Percentiles rank a stretch among this genome's conserved stretches.
These are phyloP conservation scores for Orthosia gothica DNA, from an alignment of 2,888 invertebrate species.

Conservation along the genomic window DNA sequence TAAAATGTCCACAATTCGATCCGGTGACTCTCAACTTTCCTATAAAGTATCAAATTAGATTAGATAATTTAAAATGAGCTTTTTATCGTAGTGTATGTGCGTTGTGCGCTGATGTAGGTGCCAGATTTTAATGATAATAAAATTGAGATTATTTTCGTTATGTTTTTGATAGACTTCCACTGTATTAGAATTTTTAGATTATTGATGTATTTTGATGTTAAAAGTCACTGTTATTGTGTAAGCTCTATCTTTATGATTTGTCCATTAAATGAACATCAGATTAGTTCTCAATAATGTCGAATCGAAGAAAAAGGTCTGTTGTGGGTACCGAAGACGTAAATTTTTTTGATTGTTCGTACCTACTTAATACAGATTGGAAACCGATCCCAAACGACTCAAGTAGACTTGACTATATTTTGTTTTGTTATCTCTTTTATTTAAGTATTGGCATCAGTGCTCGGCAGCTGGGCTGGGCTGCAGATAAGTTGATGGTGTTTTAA, in stretches of 20 bases:
- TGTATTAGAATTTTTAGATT: slow-evolving; percentile 59
- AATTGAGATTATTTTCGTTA: slow-evolving; percentile 48
- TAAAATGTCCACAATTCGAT: slow-evolving; percentile 64
- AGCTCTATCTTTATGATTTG: slow-evolving; percentile 36
- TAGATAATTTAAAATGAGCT: slow-evolving; percentile 58
- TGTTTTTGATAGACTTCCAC: slow-evolving; percentile 60
- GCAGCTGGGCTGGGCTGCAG: neutral
- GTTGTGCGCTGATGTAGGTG: slow-evolving; percentile 37
- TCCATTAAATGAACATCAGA: slow-evolving; percentile 15
- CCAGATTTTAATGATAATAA: slow-evolving; percentile 57
- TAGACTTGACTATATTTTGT: too few relatives aligned
- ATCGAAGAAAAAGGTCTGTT: slow-evolving; percentile 6
- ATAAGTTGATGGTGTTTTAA: neutral
- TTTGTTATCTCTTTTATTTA: too few relatives aligned
- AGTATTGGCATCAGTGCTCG: too few relatives aligned
- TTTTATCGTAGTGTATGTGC: slow-evolving; percentile 43
- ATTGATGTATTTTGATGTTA: slow-evolving; percentile 45
- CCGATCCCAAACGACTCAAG: neutral
- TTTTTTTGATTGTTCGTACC: neutral
- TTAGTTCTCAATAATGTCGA: slow-evolving; percentile 20
- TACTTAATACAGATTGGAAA: neutral
- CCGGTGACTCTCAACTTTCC: slow-evolving; percentile 45
- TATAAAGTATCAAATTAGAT: slow-evolving; percentile 63
- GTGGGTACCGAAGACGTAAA: neutral
- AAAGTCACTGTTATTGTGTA: slow-evolving; percentile 44